A percentile compares a stretch with the other conserved stretches of the same genome.
Conservation (phyloP, 2,888 invertebrate species). For the Holacanthella duospinosa region DNA sequence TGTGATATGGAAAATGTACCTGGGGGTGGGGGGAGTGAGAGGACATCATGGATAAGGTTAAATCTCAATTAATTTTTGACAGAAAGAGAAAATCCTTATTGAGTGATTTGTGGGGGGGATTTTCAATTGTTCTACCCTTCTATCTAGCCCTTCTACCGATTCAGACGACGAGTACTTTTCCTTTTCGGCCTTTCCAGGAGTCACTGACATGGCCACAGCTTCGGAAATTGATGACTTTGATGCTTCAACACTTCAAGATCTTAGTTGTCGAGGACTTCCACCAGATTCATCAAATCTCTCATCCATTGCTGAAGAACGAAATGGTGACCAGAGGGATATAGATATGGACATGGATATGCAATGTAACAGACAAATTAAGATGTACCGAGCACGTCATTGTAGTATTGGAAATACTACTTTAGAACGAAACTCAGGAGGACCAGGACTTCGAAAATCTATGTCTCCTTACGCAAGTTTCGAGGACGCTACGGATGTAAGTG, state of each 20-base stretch:
- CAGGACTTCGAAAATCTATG: not conserved
- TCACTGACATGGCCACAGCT: not conserved
- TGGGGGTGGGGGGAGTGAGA: not conserved
- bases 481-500: not conserved
- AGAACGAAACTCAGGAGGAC: not conserved
- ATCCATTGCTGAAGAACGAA: not conserved
- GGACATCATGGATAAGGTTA: not conserved
- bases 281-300: not conserved
- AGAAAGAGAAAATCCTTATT: not conserved
- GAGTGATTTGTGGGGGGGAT: not conserved
- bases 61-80: not conserved
- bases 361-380: not conserved
- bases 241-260: not conserved
- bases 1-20: not conserved
- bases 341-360: not conserved
- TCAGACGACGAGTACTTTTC: not conserved
- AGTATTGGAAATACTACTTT: not conserved
- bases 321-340: not conserved
- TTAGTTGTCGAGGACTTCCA: not conserved
- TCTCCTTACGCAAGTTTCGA: not conserved
- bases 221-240: slow-evolving; percentile 1
- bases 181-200: not conserved
- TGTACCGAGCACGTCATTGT: not conserved
- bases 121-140: too few relatives aligned
- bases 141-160: not conserved